Conservation (phyloP, 1,140 invertebrate species). For the Pseudoatta argentina region DNA sequence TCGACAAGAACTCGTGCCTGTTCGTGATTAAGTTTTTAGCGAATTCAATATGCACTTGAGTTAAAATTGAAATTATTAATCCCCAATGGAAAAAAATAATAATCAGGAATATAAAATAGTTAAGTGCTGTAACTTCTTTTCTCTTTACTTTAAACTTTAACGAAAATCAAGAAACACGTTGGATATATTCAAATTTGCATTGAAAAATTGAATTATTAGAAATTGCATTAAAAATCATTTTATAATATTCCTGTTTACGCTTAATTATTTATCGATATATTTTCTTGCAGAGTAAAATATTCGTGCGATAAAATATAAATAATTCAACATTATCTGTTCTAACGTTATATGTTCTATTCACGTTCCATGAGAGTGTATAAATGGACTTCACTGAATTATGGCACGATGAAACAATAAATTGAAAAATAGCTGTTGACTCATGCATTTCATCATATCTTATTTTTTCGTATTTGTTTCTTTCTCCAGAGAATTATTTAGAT, state of each 20-base stretch:
- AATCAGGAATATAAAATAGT: background rate
- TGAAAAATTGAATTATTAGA: background rate
- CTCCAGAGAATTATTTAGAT: background rate
- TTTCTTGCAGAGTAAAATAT: background rate
- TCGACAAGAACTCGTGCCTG: conserved; percentile 5
- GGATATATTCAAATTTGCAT: background rate
- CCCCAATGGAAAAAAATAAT: background rate
- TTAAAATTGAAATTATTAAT: conserved; percentile 6
- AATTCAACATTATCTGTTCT: conserved; percentile 5
- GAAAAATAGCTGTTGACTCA: background rate
- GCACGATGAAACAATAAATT: background rate
- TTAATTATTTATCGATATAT: conserved; percentile 8
- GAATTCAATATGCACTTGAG: conserved; percentile 4
- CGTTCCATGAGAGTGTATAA: background rate
- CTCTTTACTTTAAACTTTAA: background rate
- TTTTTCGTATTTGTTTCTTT: conserved; percentile 11
- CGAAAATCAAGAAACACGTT: background rate
- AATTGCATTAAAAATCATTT: background rate
- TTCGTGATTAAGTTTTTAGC: conserved; percentile 12
- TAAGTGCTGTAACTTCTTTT: background rate
- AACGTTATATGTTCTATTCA: background rate
- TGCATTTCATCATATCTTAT: background rate
- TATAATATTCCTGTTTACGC: background rate
- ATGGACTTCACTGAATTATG: background rate
- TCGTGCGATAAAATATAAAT: background rate